Percentiles rank a stretch among this genome's conserved stretches.
Evolutionary conservation across 2,113 vertebrate species (phyloP).

Genomic region (Mobula birostris): DNA sequence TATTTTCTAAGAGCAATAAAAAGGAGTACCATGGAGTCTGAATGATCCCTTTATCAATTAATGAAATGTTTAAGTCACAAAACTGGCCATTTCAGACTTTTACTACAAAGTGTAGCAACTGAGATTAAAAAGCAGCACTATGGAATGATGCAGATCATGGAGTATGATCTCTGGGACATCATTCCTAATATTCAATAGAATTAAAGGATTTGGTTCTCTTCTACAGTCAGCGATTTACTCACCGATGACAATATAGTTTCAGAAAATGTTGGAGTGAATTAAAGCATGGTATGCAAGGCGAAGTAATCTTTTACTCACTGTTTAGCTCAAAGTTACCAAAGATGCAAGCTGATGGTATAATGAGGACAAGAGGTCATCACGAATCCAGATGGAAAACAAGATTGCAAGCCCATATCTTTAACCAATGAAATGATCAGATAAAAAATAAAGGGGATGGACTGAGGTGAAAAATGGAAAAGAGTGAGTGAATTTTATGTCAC

Average conservation of each 20-base stretch:
- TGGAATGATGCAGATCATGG: neutral
- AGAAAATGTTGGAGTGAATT: no score
- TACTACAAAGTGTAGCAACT: neutral
- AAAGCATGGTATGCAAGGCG: no score
- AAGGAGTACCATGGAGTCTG: neutral
- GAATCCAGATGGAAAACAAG: neutral
- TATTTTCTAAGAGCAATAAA: neutral
- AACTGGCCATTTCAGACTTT: neutral
- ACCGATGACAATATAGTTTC: neutral
- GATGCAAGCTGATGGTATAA: neutral
- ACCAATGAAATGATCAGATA: neutral
- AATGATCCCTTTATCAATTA: neutral
- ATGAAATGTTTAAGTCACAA: neutral
- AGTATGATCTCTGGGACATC: neutral
- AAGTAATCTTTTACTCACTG: neutral
- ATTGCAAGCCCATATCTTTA: neutral
- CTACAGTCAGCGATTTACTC: neutral
- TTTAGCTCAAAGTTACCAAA: neutral
- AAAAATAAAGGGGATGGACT: no score
- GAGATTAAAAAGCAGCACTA: neutral
- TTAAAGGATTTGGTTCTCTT: neutral
- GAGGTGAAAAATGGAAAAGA: neutral
- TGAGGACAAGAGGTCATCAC: neutral
- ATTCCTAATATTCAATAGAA: neutral
- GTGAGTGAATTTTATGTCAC: neutral